A percentile compares a stretch with the other conserved stretches of the same genome.
phyloP scores from a whole-genome alignment of 1,140 invertebrate genomes.

The Saxidomus purpurata region DNA sequence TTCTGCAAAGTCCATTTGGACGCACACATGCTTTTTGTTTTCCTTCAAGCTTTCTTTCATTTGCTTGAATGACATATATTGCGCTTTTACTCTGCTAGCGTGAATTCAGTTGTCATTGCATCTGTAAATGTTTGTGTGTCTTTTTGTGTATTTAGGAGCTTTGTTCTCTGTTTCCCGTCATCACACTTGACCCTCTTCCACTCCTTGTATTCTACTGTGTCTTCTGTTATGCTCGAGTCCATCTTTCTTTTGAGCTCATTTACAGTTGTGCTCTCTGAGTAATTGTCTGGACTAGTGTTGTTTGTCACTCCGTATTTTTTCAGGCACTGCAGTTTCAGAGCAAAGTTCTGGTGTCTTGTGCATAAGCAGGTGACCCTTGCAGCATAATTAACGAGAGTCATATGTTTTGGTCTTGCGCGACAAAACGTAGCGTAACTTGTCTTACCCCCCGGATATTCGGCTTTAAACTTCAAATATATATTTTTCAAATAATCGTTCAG shows the following conservation, averaged over 20 bases:
- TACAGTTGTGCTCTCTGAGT: background rate
- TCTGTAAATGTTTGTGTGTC: no score
- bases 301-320: background rate
- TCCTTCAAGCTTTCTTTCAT: no score
- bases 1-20: slow-evolving; percentile 71
- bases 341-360: slow-evolving; percentile 63
- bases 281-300: slow-evolving; percentile 44
- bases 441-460: slow-evolving; percentile 18
- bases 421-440: slow-evolving; percentile 50
- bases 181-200: no score
- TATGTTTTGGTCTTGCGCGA: slow-evolving; percentile 47
- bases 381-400: slow-evolving; percentile 4
- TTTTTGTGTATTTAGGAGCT: no score
- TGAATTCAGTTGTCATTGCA: slow-evolving; percentile 42
- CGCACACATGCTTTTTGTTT: slow-evolving; percentile 27
- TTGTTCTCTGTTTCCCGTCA: no score
- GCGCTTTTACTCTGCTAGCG: slow-evolving; percentile 35
- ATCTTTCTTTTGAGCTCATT: no score
- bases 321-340: slow-evolving; percentile 3
- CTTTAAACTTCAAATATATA: slow-evolving; percentile 47
- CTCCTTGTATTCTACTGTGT: no score
- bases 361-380: slow-evolving; percentile 57
- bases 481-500: slow-evolving; percentile 23
- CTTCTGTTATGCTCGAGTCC: no score
- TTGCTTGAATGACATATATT: no score